Percentiles rank a stretch among this genome's conserved stretches.
phyloP scores from a whole-genome alignment of 2,888 invertebrate genomes.

The Pediacus dermestoides region DNA sequence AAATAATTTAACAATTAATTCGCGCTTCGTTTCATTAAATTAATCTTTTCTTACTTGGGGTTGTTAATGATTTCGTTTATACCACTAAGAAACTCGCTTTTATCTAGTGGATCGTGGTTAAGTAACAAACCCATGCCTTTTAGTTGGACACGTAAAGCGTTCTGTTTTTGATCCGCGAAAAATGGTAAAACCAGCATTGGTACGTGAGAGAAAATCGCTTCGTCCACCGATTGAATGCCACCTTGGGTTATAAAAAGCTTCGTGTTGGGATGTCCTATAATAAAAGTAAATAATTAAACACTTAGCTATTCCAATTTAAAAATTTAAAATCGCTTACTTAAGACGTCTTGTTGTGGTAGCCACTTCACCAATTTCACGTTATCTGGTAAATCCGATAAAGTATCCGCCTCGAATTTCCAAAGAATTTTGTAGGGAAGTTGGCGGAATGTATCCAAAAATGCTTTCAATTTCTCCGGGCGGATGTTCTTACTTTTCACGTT shows the following conservation, averaged over 20 bases:
- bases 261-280: constrained; percentile 21
- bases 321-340: constrained; percentile 22
- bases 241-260: constrained; percentile 22
- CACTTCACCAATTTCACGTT: constrained; percentile 30
- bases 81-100: constrained; percentile 25
- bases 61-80: constrained; percentile 35
- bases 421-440: constrained; percentile 28
- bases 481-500: constrained; percentile 23
- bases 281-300: constrained; percentile 2
- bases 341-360: constrained; percentile 28
- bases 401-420: constrained; percentile 32
- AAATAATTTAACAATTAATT: too few relatives aligned
- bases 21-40: too few relatives aligned
- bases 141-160: too few relatives aligned
- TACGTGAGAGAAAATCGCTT: constrained; percentile 43
- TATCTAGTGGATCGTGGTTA: constrained; percentile 21
- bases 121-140: constrained; percentile 26
- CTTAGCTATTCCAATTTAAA: neutral
- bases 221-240: constrained; percentile 45
- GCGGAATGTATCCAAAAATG: constrained; percentile 21
- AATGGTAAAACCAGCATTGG: constrained; percentile 46
- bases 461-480: constrained; percentile 9
- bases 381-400: constrained; percentile 18
- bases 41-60: constrained; percentile 26
- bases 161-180: constrained; percentile 41